A percentile compares a stretch with the other conserved stretches of the same genome.
Conservation (phyloP, 2,113 vertebrate species). For the Cercocebus atys region DNA sequence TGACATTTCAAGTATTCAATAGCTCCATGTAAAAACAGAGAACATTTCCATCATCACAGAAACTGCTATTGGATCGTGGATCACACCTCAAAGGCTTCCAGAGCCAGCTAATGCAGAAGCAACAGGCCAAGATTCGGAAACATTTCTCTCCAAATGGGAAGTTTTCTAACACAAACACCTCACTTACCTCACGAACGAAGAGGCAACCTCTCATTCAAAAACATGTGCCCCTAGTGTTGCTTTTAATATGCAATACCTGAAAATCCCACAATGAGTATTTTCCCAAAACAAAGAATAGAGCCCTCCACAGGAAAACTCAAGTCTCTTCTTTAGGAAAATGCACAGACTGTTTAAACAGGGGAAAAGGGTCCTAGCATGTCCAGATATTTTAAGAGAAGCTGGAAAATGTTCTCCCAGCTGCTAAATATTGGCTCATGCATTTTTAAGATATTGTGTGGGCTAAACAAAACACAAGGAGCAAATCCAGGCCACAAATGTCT, state of each 20-base stretch:
- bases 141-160: background rate
- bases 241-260: background rate
- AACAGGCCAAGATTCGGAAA: background rate
- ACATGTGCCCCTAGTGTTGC: background rate
- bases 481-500: background rate
- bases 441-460: background rate
- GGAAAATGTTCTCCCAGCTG: background rate
- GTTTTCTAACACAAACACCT: background rate
- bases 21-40: fast-evolving
- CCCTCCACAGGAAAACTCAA: background rate
- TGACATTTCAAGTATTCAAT: background rate
- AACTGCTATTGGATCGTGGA: fast-evolving
- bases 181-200: background rate
- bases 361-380: too few relatives aligned
- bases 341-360: fast-evolving
- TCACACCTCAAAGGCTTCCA: background rate
- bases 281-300: background rate
- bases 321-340: background rate
- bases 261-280: background rate
- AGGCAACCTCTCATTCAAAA: background rate
- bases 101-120: background rate
- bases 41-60: background rate
- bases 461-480: background rate
- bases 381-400: background rate
- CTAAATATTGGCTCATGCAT: background rate